A percentile compares a stretch with the other conserved stretches of the same genome.
Evolutionary conservation across 2,113 vertebrate species (phyloP).

Genomic region (Meleagris gallopavo): DNA sequence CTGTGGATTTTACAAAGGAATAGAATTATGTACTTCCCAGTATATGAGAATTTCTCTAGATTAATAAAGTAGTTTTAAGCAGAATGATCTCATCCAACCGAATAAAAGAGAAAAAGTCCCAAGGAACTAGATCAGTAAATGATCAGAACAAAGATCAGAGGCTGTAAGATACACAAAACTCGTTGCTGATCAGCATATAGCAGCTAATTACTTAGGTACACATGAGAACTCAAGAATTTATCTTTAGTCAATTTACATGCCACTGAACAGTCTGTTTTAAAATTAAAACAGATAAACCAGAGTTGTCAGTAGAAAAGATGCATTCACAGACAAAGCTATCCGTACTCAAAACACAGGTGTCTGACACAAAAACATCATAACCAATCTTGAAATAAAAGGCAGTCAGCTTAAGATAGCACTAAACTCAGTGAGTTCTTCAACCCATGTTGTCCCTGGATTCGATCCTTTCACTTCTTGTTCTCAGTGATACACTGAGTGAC

Average conservation of each 20-base stretch:
- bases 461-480: background rate
- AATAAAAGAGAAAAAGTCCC: background rate
- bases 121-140: background rate
- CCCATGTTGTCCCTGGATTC: accelerated
- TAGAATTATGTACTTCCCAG: background rate
- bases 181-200: background rate
- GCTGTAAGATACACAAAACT: background rate
- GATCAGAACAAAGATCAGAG: background rate
- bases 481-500: accelerated
- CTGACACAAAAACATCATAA: background rate
- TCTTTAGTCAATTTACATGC: background rate
- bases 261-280: background rate
- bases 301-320: background rate
- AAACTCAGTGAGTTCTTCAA: background rate
- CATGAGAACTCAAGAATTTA: background rate
- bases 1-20: background rate
- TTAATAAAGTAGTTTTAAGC: background rate
- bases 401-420: background rate
- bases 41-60: background rate
- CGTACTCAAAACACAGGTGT: background rate
- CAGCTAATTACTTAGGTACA: background rate
- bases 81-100: background rate
- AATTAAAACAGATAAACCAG: background rate
- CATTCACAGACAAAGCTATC: background rate
- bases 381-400: background rate